Percentiles rank a stretch among this genome's conserved stretches.
Conservation (phyloP, 2,797 vertebrate genomes). For the Kryptopterus vitreolus region DNA sequence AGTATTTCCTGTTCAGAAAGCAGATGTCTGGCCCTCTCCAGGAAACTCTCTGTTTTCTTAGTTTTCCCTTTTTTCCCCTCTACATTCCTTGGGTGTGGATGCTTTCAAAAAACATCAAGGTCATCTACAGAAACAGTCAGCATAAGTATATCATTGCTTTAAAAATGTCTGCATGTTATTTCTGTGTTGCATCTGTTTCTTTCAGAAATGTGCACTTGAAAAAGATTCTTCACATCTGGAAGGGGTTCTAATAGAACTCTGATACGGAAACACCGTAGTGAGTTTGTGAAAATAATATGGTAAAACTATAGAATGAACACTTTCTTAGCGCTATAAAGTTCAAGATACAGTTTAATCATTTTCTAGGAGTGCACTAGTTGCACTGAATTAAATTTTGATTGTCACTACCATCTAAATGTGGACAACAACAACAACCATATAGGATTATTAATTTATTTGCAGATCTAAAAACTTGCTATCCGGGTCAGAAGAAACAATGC, state of each 20-base stretch:
- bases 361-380: constrained; percentile 34
- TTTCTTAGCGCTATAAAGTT: neutral
- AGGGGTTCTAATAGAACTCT: neutral
- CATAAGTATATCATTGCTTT: constrained; percentile 38
- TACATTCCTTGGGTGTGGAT: constrained; percentile 45
- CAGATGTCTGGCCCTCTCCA: constrained; percentile 54
- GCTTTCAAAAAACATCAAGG: constrained; percentile 31
- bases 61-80: constrained; percentile 34
- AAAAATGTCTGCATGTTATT: constrained; percentile 53
- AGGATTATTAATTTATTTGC: neutral
- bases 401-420: neutral
- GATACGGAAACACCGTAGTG: neutral
- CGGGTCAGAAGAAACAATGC: neutral
- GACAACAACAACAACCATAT: neutral
- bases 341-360: neutral
- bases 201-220: neutral
- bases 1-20: constrained; percentile 58
- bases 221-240: neutral
- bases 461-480: neutral
- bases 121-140: constrained; percentile 52
- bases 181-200: constrained; percentile 48
- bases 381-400: constrained; percentile 56
- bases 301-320: neutral
- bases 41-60: constrained; percentile 55
- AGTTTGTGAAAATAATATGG: neutral